Conservation (phyloP, 2,113 vertebrate genomes). For the Chrysochloris asiatica region DNA sequence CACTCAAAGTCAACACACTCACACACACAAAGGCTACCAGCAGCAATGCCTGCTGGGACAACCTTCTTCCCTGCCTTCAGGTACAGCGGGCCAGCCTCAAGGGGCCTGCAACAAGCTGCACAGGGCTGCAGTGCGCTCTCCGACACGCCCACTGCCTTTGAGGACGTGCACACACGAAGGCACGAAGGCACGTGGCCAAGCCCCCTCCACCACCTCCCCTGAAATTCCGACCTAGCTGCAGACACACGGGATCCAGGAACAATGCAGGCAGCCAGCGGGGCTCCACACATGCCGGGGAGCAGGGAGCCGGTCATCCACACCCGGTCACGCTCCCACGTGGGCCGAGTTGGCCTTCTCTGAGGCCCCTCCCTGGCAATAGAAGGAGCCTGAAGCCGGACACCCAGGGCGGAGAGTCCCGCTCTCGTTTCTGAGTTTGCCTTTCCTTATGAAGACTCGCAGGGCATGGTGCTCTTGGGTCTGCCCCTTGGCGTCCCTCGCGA, state of each 20-base stretch:
- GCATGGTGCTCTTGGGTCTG: not conserved
- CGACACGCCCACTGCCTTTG: not conserved
- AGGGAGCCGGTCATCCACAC: not conserved
- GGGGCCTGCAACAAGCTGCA: not conserved
- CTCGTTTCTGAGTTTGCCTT: too few species aligned
- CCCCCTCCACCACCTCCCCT: not conserved
- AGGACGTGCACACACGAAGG: not conserved
- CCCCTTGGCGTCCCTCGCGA: not conserved
- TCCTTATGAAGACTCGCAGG: not conserved
- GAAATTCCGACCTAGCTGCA: slow-evolving; percentile 18
- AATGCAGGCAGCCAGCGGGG: not conserved
- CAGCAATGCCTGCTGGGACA: not conserved
- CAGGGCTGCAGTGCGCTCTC: not conserved
- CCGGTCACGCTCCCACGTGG: not conserved
- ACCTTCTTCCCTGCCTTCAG: not conserved
- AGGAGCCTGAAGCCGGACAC: too few species aligned
- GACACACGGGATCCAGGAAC: not conserved
- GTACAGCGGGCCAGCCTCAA: not conserved
- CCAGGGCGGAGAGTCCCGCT: not conserved
- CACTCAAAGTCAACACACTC: not conserved
- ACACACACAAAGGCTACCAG: not conserved
- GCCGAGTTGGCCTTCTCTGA: not conserved
- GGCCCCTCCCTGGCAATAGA: not conserved
- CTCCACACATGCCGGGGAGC: not conserved
- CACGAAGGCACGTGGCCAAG: not conserved